Evolutionary conservation across 2,888 invertebrate genomes (phyloP).

Genomic region (Ophion ventricosus): DNA sequence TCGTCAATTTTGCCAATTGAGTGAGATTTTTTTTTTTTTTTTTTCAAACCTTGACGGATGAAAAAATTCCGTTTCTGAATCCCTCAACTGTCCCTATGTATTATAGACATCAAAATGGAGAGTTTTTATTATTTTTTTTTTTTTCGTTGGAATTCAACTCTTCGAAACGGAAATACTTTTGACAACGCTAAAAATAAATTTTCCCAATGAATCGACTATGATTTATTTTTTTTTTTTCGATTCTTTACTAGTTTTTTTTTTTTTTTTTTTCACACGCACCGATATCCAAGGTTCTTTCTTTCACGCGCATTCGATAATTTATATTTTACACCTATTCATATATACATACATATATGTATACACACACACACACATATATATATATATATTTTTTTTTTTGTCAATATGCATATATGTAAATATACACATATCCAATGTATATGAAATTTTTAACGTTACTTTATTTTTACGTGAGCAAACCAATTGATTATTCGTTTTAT

Average conservation of each 20-base stretch:
- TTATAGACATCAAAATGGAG: not conserved
- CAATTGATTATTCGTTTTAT: slow-evolving; percentile 78
- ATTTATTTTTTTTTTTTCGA: not conserved
- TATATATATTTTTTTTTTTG: slow-evolving; percentile 72
- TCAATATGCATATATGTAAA: slow-evolving; percentile 59
- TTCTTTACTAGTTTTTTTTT: not conserved
- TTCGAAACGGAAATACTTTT: not conserved
- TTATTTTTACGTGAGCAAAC: slow-evolving; percentile 81
- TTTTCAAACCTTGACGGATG: not conserved
- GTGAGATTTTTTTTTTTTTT: not conserved
- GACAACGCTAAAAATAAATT: not conserved
- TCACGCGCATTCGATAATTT: slow-evolving; percentile 23
- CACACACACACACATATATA: slow-evolving; percentile 40
- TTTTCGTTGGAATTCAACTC: not conserved
- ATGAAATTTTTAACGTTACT: slow-evolving; percentile 73
- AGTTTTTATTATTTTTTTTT: not conserved
- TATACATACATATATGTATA: slow-evolving; percentile 54
- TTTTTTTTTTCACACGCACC: slow-evolving; percentile 13
- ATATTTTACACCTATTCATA: slow-evolving; percentile 57
- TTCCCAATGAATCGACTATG: slow-evolving; percentile 15
- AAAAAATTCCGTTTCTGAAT: not conserved
- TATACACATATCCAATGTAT: slow-evolving; percentile 71
- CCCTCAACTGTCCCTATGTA: not conserved
- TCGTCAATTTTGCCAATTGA: not conserved
- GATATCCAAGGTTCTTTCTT: slow-evolving; percentile 41